These are phyloP conservation scores for Alouatta palliata DNA, from an alignment of 2,113 vertebrate species.

Conservation along the genomic window DNA sequence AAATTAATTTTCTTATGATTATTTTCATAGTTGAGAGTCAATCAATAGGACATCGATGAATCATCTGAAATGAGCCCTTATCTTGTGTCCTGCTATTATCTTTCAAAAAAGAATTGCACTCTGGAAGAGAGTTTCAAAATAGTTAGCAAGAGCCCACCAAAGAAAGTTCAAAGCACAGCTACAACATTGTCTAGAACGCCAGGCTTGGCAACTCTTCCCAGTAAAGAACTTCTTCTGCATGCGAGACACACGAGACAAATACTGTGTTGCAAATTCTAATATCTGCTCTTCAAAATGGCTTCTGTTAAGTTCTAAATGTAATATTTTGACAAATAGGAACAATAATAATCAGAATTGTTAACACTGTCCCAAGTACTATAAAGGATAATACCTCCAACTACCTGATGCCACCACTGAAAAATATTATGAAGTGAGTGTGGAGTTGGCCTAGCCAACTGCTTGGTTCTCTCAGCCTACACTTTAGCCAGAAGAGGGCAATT, in stretches of 20 bases:
- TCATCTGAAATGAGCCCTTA: neutral
- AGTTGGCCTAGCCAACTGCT: neutral
- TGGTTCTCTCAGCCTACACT: neutral
- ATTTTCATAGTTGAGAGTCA: neutral
- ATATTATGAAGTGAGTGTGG: neutral
- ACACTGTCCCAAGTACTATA: neutral
- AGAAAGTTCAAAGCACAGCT: constrained; percentile 7
- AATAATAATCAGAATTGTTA: neutral
- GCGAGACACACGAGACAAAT: neutral
- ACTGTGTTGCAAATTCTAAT: neutral
- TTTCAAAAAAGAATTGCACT: constrained; percentile 17
- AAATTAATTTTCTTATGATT: constrained; percentile 23
- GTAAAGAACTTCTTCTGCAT: neutral
- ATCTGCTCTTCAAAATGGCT: neutral
- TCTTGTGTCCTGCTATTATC: neutral
- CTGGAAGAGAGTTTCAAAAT: constrained; percentile 25
- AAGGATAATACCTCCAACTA: neutral
- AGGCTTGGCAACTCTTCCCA: neutral
- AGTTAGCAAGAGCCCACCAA: neutral
- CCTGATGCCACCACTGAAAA: neutral
- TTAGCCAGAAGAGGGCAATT: neutral
- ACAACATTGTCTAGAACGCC: neutral
- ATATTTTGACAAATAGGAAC: constrained; percentile 2
- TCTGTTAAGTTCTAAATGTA: neutral
- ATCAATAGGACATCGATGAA: neutral